Evolutionary conservation across 2,797 vertebrate species (phyloP).

Genomic region (Echiichthys vipera): DNA sequence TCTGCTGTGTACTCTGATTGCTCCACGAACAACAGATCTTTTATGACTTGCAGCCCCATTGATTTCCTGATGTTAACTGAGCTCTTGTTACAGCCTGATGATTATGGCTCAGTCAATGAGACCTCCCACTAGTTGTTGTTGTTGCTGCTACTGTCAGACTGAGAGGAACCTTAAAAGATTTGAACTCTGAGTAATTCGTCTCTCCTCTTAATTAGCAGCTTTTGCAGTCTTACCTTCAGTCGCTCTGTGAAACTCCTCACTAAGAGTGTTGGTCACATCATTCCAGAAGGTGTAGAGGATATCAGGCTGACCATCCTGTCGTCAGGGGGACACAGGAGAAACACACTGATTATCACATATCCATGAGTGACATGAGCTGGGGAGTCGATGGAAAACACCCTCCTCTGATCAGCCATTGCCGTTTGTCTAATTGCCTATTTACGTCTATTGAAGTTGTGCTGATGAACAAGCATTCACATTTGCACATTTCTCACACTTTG

Average conservation of each 20-base stretch:
- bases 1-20: not conserved
- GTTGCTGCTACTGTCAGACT: not conserved
- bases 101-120: constrained; percentile 12
- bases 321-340: constrained; percentile 22
- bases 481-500: not conserved
- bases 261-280: constrained; percentile 90
- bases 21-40: constrained; percentile 15
- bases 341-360: not conserved
- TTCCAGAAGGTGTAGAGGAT: constrained; percentile 95
- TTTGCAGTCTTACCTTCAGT: constrained; percentile 88
- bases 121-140: constrained; percentile 9
- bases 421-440: not conserved
- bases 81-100: constrained; percentile 23
- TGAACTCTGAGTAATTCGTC: not conserved
- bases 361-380: not conserved
- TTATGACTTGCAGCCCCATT: constrained; percentile 10
- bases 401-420: not conserved
- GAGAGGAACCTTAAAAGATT: not conserved
- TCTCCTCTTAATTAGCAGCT: not conserved
- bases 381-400: not conserved
- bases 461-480: not conserved
- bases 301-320: constrained; percentile 92
- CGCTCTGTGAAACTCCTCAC: constrained; percentile 90
- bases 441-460: not conserved
- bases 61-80: constrained; percentile 34